Evolutionary conservation across 2,797 vertebrate genomes (phyloP).

Genomic region (Streptopelia turtur): DNA sequence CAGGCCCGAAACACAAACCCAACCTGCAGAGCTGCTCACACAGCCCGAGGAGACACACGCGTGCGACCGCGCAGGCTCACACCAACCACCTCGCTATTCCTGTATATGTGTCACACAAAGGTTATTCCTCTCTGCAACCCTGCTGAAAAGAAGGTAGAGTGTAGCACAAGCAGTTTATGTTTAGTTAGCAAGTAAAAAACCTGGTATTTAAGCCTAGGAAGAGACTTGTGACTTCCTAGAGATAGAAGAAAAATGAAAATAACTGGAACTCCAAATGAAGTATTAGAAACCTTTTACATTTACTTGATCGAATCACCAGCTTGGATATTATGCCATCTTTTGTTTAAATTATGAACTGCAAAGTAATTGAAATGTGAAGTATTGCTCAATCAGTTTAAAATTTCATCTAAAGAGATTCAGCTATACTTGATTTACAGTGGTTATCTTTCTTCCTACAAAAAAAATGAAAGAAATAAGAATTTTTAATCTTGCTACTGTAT

Average conservation of each 20-base stretch:
- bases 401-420: not conserved
- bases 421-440: not conserved
- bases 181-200: not conserved
- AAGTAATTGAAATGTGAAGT: conserved; percentile 12
- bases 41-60: too few species aligned
- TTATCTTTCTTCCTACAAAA: not conserved
- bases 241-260: not conserved
- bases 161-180: not conserved
- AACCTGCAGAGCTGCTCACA: not conserved
- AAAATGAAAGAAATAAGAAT: not conserved
- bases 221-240: not conserved
- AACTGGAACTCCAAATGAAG: not conserved
- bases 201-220: not conserved
- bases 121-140: not conserved
- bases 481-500: not conserved
- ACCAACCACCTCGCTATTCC: too few species aligned
- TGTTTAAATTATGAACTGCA: conserved; percentile 66
- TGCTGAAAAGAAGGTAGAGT: not conserved
- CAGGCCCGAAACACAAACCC: not conserved
- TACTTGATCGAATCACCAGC: not conserved
- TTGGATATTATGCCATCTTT: conserved; percentile 66
- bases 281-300: not conserved
- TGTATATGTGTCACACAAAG: too few species aligned
- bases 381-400: not conserved
- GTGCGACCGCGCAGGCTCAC: too few species aligned